Evolutionary conservation across 64 coral and sea anemone genomes (phyloP).

Genomic region (Montipora cactus): DNA sequence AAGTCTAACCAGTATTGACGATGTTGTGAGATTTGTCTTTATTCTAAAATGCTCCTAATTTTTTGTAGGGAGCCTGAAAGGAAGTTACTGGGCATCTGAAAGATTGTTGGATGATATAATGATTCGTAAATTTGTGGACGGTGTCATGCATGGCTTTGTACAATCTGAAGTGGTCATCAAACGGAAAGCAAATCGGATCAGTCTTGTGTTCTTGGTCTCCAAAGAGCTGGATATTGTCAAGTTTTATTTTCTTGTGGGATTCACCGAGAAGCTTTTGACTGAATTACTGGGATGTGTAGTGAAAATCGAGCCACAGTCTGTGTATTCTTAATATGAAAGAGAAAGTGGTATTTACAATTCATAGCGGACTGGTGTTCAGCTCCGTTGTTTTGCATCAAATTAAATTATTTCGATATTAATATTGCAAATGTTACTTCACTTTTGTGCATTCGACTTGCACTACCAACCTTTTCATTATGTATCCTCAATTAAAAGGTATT

Average conservation of each 20-base stretch:
- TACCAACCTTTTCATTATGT: too few species aligned
- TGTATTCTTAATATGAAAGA: neutral
- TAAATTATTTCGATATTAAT: too few species aligned
- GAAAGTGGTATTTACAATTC: too few species aligned
- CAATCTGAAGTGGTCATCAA: slow-evolving; percentile 95
- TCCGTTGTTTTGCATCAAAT: too few species aligned
- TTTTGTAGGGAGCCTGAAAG: slow-evolving; percentile 77
- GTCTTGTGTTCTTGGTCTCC: slow-evolving; percentile 79
- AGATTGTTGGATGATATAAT: slow-evolving; percentile 94
- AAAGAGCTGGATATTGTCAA: slow-evolving; percentile 66
- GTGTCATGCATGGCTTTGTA: slow-evolving; percentile 94
- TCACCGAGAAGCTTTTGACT: slow-evolving; percentile 88
- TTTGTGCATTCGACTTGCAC: too few species aligned
- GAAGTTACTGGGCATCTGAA: slow-evolving; percentile 92
- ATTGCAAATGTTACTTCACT: too few species aligned
- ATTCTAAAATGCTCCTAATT: neutral
- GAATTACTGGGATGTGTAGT: slow-evolving; percentile 91
- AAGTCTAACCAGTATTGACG: neutral
- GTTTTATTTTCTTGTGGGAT: slow-evolving; percentile 95
- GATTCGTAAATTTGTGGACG: slow-evolving; percentile 95
- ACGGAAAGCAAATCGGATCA: slow-evolving; percentile 91
- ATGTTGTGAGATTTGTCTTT: neutral
- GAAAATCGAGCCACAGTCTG: slow-evolving; percentile 84
- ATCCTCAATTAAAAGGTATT: too few species aligned
- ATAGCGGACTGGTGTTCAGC: too few species aligned